Evolutionary conservation across 2,888 invertebrate genomes (phyloP), one percentile per base, ranked within the genome.

Genomic region (Cordilura impudica): DNA sequence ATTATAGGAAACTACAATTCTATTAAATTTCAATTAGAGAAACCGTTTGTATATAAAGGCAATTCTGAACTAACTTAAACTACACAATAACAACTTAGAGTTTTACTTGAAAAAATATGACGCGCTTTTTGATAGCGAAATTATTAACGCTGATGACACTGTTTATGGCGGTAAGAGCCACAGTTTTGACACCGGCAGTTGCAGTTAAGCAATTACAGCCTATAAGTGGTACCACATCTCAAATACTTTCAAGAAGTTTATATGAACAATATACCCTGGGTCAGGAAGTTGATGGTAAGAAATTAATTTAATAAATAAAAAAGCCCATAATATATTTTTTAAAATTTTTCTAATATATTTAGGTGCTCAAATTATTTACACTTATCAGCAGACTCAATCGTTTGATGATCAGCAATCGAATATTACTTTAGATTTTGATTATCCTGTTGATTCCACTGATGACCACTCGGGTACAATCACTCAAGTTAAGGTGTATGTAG

Each of bases 401-500:
- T 76, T 45, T 16, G 76, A 81, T 69, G 58, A 58, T 18, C 4
- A 10, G 10, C 81, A 78, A 66, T 16, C 51, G 8, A 69, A 78
- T 54, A 69, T 82, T 16, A 29, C 54, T 12, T 14, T 76, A 6
- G 69, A 78, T 29, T 67, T 78, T 8, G 26, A 71, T 29, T 82
- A 75, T 60, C 81, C 78, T 14, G 26, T n/a, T 2, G 12, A 43
- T n/a, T 4, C 16, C 26, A 2, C 10, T 1, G 43, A 43, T 2
- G 18, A 6, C 2, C 31, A 29, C 10, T 18, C 26, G 12, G 73
- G 72, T 0, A 60, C 73, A 6, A 81, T 84, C 26, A 83, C 83
- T 2, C 78, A 82, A 66, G 67, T 84, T 60, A 66, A 77, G 18
- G 70, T 79, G 39, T 75, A 79, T 60, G n/a, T 82, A 18, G 78